phyloP scores from a whole-genome alignment of 2,888 invertebrate genomes.

The Pilophorus perplexus region DNA sequence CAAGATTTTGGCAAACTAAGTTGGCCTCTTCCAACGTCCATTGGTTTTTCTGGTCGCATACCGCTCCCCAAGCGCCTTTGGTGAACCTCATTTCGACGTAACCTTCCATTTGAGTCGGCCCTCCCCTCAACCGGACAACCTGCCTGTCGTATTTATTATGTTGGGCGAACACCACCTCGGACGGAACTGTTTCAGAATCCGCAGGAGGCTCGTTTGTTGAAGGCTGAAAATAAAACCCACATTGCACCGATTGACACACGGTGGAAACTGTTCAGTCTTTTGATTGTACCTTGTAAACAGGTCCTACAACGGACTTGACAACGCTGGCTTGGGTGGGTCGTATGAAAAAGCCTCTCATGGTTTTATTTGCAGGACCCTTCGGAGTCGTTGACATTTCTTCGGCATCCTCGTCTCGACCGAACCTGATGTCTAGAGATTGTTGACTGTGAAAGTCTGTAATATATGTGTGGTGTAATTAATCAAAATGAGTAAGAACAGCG shows the following conservation, averaged over 20 bases:
- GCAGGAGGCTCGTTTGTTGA: neutral
- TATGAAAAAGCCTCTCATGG: slow-evolving; percentile 29
- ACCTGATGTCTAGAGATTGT: slow-evolving; percentile 23
- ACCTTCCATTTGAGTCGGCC: slow-evolving; percentile 54
- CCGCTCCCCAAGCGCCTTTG: slow-evolving; percentile 55
- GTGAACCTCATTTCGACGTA: slow-evolving; percentile 54
- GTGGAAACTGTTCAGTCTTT: too few species aligned
- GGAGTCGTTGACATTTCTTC: slow-evolving; percentile 12
- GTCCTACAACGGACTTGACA: neutral
- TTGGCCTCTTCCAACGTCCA: slow-evolving; percentile 57
- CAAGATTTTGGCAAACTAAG: slow-evolving; percentile 57
- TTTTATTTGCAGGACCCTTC: slow-evolving; percentile 6
- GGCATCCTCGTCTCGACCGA: slow-evolving; percentile 15
- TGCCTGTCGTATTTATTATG: slow-evolving; percentile 49
- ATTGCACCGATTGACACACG: too few species aligned
- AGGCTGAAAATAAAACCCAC: neutral
- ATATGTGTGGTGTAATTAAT: too few species aligned
- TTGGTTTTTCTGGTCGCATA: slow-evolving; percentile 55
- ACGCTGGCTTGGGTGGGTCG: slow-evolving; percentile 21
- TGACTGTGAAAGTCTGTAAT: too few species aligned
- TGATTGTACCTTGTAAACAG: too few species aligned
- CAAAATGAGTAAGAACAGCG: too few species aligned
- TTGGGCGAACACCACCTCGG: neutral
- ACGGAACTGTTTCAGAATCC: neutral
- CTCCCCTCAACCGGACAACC: slow-evolving; percentile 55